Percentiles rank a stretch among this genome's conserved stretches.
These are phyloP conservation scores for Drosophila dunni DNA, from an alignment of 1,140 invertebrate species.

Conservation along the genomic window DNA sequence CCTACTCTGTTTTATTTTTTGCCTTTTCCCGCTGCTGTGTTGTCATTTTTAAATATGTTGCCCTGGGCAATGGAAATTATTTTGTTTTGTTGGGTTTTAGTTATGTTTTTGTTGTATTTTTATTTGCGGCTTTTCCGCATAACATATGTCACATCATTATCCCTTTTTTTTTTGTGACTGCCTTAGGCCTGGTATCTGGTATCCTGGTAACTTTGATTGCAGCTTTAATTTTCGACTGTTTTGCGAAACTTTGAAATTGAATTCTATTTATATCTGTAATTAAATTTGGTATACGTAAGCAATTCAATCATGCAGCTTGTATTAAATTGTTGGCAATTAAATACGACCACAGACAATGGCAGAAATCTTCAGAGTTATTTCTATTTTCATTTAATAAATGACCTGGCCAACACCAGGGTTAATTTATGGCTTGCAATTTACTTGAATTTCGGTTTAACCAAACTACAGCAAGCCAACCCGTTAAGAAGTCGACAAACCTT, in stretches of 20 bases:
- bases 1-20: constrained; percentile 13
- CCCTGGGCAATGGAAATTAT: constrained; percentile 52
- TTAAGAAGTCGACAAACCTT: constrained; percentile 19
- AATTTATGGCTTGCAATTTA: constrained; percentile 47
- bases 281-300: background rate
- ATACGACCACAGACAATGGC: background rate
- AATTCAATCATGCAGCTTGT: background rate
- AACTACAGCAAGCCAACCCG: background rate
- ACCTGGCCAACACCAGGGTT: constrained; percentile 34
- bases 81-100: constrained; percentile 34
- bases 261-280: background rate
- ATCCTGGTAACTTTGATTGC: background rate
- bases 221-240: constrained; percentile 3
- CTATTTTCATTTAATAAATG: constrained; percentile 55
- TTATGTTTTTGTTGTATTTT: constrained; percentile 26
- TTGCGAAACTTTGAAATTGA: constrained; percentile 7
- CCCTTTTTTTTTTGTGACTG: constrained; percentile 44
- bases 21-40: constrained; percentile 6
- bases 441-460: constrained; percentile 53
- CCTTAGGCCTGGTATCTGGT: background rate
- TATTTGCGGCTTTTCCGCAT: constrained; percentile 34
- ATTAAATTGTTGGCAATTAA: background rate
- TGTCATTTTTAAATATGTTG: constrained; percentile 71
- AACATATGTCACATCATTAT: constrained; percentile 73
- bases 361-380: background rate